Conservation (phyloP, 2,797 vertebrate genomes). For the Petrocephalus schoutedeni region DNA sequence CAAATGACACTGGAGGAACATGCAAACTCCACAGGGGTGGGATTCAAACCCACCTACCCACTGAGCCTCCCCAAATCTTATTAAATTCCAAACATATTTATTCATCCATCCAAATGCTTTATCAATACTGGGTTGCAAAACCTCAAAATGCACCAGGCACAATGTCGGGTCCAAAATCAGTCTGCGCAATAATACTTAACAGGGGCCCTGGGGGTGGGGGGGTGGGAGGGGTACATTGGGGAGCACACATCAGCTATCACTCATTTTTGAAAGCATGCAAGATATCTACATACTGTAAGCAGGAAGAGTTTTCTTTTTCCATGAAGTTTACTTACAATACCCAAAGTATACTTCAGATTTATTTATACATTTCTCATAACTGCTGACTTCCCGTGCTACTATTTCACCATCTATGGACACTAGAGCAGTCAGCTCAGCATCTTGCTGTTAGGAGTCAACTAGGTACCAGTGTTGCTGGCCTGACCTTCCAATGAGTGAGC, state of each 20-base stretch:
- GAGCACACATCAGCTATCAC: background rate
- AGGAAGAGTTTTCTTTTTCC: background rate
- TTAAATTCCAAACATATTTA: background rate
- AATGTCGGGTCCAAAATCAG: background rate
- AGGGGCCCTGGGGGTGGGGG: background rate
- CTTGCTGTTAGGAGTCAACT: background rate
- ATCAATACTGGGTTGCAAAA: background rate
- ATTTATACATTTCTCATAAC: background rate
- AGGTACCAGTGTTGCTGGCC: background rate
- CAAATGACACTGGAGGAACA: background rate
- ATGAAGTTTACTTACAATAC: background rate
- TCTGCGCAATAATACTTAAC: background rate
- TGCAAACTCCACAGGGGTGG: background rate
- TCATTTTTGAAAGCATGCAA: slow-evolving; percentile 1
- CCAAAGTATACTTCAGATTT: background rate
- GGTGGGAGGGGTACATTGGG: background rate
- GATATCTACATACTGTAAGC: background rate
- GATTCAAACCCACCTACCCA: background rate
- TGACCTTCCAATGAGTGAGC: background rate
- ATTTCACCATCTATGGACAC: background rate
- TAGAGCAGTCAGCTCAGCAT: background rate
- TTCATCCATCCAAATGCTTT: background rate
- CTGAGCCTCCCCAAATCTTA: background rate
- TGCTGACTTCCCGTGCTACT: background rate
- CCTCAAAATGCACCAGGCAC: background rate